A percentile compares a stretch with the other conserved stretches of the same genome.
Evolutionary conservation across 1,140 invertebrate genomes (phyloP).

Genomic region (Dufourea novaeangliae): DNA sequence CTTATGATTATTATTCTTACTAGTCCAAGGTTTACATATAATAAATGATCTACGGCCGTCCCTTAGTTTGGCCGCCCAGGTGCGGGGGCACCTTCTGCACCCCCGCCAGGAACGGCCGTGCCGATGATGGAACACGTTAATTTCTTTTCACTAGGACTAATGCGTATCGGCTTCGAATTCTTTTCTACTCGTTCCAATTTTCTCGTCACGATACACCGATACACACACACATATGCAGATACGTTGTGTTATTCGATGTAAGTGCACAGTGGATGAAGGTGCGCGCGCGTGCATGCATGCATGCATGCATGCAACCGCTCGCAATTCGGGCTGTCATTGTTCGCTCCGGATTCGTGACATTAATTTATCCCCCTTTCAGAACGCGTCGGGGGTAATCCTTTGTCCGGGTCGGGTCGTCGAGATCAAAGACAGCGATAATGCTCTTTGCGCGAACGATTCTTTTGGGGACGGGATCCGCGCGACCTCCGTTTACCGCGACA

Average conservation of each 20-base stretch:
- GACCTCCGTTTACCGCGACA: too few relatives aligned
- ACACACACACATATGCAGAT: too few relatives aligned
- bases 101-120: too few relatives aligned
- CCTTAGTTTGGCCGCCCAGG: too few relatives aligned
- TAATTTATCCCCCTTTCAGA: constrained; percentile 40
- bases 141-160: constrained; percentile 40
- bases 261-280: too few relatives aligned
- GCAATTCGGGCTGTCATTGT: constrained; percentile 48
- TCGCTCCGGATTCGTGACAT: constrained; percentile 46
- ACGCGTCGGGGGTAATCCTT: constrained; percentile 25
- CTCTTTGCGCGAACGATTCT: constrained; percentile 38
- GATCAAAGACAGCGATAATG: constrained; percentile 47
- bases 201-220: background rate
- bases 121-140: constrained; percentile 27
- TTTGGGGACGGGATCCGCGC: background rate
- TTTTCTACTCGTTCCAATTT: constrained; percentile 33
- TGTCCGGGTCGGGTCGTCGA: constrained; percentile 38
- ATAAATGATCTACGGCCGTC: too few relatives aligned
- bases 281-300: background rate
- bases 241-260: too few relatives aligned
- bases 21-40: too few relatives aligned
- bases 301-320: background rate
- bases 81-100: too few relatives aligned
- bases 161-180: constrained; percentile 33
- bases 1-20: too few relatives aligned